Evolutionary conservation across 2,113 vertebrate species (phyloP).

Genomic region (Chrysochloris asiatica): DNA sequence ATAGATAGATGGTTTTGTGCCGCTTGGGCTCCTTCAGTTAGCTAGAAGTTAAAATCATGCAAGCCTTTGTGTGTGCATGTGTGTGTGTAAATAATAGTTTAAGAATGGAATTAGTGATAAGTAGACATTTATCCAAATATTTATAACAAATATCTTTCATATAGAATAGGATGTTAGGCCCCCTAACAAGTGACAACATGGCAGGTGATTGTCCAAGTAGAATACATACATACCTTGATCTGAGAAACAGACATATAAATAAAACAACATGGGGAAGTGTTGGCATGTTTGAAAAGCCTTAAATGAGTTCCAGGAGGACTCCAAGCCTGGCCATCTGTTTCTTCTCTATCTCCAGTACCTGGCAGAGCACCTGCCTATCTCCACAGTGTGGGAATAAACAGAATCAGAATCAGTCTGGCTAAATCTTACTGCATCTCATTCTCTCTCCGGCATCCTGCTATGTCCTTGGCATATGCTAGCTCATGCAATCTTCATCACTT

Average conservation of each 20-base stretch:
- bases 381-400: background rate
- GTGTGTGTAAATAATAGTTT: no score
- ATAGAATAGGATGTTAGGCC: background rate
- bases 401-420: rapidly evolving
- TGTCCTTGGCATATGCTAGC: background rate
- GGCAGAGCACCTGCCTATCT: background rate
- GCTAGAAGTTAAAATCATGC: no score
- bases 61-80: no score
- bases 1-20: no score
- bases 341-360: background rate
- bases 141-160: background rate
- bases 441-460: background rate
- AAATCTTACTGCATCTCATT: rapidly evolving
- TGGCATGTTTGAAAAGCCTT: background rate
- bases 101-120: constrained; percentile 9
- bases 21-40: no score
- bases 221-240: background rate
- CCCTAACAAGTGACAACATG: background rate
- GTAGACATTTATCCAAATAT: background rate
- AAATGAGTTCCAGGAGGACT: background rate
- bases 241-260: background rate
- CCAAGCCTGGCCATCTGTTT: background rate
- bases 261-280: background rate
- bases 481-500: background rate
- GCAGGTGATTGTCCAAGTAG: no score